phyloP scores from a whole-genome alignment of 2,888 invertebrate species.

The Cheilosia grossa region DNA sequence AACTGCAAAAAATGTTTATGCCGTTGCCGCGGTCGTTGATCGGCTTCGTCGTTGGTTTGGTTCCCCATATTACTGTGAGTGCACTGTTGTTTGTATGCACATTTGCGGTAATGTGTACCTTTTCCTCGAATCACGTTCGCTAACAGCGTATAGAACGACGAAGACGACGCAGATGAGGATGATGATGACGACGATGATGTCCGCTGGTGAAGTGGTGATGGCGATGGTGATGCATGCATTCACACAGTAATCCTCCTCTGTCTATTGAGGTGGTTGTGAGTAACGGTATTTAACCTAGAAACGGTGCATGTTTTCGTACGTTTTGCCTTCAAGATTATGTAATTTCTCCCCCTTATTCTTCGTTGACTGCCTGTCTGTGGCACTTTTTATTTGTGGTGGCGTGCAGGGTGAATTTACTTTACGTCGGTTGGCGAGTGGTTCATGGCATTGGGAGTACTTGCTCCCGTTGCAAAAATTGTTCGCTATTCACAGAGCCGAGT shows the following conservation, averaged over 20 bases:
- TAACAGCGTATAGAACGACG: not conserved
- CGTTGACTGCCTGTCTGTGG: not conserved
- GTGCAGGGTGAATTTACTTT: slow-evolving; percentile 4
- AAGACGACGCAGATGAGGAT: not conserved
- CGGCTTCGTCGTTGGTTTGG: slow-evolving; percentile 14
- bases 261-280: slow-evolving; percentile 19
- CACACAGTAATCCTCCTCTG: slow-evolving; percentile 1
- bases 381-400: slow-evolving; percentile 18
- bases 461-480: slow-evolving; percentile 23
- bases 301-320: slow-evolving; percentile 39
- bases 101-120: slow-evolving; percentile 43
- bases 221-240: slow-evolving; percentile 36
- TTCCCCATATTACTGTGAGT: slow-evolving; percentile 23
- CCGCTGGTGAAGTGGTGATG: slow-evolving; percentile 25
- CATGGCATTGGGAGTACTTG: slow-evolving; percentile 29
- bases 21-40: slow-evolving; percentile 39
- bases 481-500: slow-evolving; percentile 11
- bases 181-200: slow-evolving; percentile 4
- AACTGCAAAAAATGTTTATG: slow-evolving; percentile 26
- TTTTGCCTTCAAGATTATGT: slow-evolving; percentile 44
- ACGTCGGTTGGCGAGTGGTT: slow-evolving; percentile 5
- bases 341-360: slow-evolving; percentile 11
- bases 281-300: slow-evolving; percentile 69
- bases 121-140: slow-evolving; percentile 33
- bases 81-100: slow-evolving; percentile 32